phyloP scores from a whole-genome alignment of 1,140 invertebrate species.

The Pectinophora gossypiella region DNA sequence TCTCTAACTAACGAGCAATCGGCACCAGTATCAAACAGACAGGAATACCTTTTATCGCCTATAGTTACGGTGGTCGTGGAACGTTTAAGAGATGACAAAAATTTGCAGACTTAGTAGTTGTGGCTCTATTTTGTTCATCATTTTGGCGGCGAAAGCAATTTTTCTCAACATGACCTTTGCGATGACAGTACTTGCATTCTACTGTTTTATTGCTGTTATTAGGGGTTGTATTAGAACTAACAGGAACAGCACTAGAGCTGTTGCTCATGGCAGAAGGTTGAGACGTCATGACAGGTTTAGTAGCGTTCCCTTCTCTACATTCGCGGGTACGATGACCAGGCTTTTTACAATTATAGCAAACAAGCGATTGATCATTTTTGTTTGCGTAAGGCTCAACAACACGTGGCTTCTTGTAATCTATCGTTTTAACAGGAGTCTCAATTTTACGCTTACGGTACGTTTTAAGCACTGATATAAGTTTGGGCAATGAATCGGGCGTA shows the following conservation, averaged over 20 bases:
- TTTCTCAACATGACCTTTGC: constrained; percentile 17
- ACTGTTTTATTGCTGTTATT: constrained; percentile 3
- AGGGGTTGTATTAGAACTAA: neutral
- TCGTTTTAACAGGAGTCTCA: neutral
- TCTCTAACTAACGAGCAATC: constrained; percentile 23
- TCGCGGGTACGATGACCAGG: constrained; percentile 13
- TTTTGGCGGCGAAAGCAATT: constrained; percentile 22
- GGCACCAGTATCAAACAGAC: constrained; percentile 21
- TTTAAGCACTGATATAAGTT: constrained; percentile 24
- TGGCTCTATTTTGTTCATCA: constrained; percentile 13
- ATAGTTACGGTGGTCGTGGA: constrained; percentile 11
- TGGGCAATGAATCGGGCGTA: constrained; percentile 20
- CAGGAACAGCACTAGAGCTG: neutral
- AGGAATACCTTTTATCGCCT: constrained; percentile 8
- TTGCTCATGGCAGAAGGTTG: neutral
- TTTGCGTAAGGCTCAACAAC: neutral
- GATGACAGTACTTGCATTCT: constrained; percentile 22
- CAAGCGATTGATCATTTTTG: neutral
- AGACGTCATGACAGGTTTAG: neutral
- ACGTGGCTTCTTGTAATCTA: constrained; percentile 2
- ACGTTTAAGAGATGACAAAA: constrained; percentile 14
- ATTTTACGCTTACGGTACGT: constrained; percentile 15
- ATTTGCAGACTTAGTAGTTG: constrained; percentile 15
- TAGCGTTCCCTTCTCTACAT: neutral
- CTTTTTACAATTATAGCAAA: constrained; percentile 21